Base-by-base conservation (phyloP, 2,113 vertebrate genomes). In the Fregetta grallaria region DNA sequence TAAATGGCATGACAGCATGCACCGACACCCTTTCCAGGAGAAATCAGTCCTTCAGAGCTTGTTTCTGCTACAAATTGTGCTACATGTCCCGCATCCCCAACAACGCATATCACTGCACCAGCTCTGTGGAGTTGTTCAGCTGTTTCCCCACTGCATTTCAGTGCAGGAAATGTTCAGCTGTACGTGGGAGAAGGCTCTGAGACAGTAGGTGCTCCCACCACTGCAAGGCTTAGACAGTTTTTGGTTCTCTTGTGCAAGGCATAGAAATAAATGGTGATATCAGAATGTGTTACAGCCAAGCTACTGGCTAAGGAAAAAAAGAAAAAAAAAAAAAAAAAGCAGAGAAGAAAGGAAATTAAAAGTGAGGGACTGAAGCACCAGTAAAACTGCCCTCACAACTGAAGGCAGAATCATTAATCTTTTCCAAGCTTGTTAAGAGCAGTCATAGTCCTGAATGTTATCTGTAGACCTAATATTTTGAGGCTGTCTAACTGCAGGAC, bases 391-490 rank as follows among this genome's bases (percentile, higher is more conserved):
- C 50, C 26, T 93, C 59, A 36, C 45, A 90, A n/a, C 26, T 73
- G 19, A 2, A 91, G 3, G 5, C 19, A 84, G 30, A 53, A 44
- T 10, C 47, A 78, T 59, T 59, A 81, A 23, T 65, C 76, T 80
- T 86, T 86, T 65, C n/a, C 56, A 86, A 90, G 36, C 13, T 84
- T 36, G 71, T 87, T 84, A 84, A 58, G 40, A 86, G 16, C 22
- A 81, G 34, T 45, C 87, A 52, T 42, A 75, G 17, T 81, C 20
- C 36, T 92, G 93, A 78, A 42, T 49, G 44, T 77, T 75, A 29
- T 34, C 55, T 84, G 38, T 71, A 92, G 44, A 42, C 23, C 13
- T 86, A 90, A 80, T 86, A 83, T 77, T 96, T 74, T 90, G 85
- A 88, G 59, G 15, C n/a, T 90, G 36, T 27, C 25, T 93, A 56